Base-by-base conservation (phyloP, 1,140 invertebrate genomes). In the Eriocheir sinensis region DNA sequence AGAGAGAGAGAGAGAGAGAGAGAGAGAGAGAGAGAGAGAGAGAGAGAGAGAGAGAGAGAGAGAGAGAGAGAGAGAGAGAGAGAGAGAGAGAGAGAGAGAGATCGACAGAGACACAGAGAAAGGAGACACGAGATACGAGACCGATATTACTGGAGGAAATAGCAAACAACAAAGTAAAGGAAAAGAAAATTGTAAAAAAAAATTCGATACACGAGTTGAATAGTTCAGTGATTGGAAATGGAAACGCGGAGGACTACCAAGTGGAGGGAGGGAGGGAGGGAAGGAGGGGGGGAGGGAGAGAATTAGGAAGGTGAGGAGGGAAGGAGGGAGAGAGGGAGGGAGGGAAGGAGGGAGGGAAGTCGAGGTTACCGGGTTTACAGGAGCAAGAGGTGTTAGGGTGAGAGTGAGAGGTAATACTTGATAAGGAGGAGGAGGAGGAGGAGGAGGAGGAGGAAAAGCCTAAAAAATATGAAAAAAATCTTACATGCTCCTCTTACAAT, bases 61-160 rank as follows among this genome's bases (percentile, higher is more conserved):
- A 83, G 81, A 83, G 81, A 83, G 81, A 83, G 36, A 83, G 81
- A 83, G 81, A 83, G 36, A 83, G 81, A 83, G 81, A 86, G 81
- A 83, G 83, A 36, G 40, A 36, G 83, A 36, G 40, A 86, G 83
- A 36, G 83, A 72, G 27, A 72, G 27, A 72, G 27, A n/a, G 60
- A 72, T 48, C 21, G 27, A 72, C 4, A 72, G 60, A n/a, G 60
- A 72, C 21, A n/a, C 12, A 72, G 27, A 72, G 27, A n/a, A n/a
- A n/a, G 60, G 27, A 72, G 60, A 72, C 12, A 72, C 21, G 21
- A 32, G 32, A 86, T 15, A n/a, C n/a, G n/a, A n/a, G n/a, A n/a
- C n/a, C n/a, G n/a, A n/a, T n/a, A n/a, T n/a, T n/a, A n/a, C n/a
- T n/a, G n/a, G n/a, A n/a, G n/a, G n/a, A n/a, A n/a, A n/a, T n/a